Evolutionary conservation across 2,797 vertebrate species (phyloP).

Genomic region (Typhlichthys subterraneus): DNA sequence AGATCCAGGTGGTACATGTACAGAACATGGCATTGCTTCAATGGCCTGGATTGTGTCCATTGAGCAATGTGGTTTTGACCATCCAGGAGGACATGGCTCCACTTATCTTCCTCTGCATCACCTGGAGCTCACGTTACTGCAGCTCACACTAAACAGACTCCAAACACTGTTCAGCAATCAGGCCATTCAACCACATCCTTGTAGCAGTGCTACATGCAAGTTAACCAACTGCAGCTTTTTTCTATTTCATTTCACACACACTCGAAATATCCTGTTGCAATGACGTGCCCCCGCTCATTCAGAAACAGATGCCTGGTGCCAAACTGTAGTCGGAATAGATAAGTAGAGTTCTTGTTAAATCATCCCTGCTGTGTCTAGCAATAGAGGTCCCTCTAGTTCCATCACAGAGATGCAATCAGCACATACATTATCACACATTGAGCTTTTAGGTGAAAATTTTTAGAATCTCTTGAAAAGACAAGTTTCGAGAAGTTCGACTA

Average conservation of each 20-base stretch:
- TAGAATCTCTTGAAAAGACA: background rate
- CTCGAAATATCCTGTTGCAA: constrained; percentile 24
- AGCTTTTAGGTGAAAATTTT: background rate
- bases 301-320: constrained; percentile 6
- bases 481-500: constrained; percentile 7
- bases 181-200: constrained; percentile 61
- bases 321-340: constrained; percentile 2
- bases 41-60: constrained; percentile 6
- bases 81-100: constrained; percentile 20
- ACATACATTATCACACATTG: background rate
- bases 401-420: constrained; percentile 3
- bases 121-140: constrained; percentile 38
- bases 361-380: background rate
- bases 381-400: constrained; percentile 28
- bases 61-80: constrained; percentile 7
- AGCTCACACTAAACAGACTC: constrained; percentile 36
- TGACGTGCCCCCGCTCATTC: background rate
- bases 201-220: too few species aligned
- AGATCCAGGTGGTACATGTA: too few species aligned
- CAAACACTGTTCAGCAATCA: constrained; percentile 40
- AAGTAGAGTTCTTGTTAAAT: background rate
- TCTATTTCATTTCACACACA: constrained; percentile 1
- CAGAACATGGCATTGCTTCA: constrained; percentile 2
- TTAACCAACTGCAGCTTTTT: constrained; percentile 23
- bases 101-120: constrained; percentile 34